These are phyloP conservation scores for Caenorhabditis briggsae DNA, from an alignment of 1,140 invertebrate genomes.

Conservation along the genomic window DNA sequence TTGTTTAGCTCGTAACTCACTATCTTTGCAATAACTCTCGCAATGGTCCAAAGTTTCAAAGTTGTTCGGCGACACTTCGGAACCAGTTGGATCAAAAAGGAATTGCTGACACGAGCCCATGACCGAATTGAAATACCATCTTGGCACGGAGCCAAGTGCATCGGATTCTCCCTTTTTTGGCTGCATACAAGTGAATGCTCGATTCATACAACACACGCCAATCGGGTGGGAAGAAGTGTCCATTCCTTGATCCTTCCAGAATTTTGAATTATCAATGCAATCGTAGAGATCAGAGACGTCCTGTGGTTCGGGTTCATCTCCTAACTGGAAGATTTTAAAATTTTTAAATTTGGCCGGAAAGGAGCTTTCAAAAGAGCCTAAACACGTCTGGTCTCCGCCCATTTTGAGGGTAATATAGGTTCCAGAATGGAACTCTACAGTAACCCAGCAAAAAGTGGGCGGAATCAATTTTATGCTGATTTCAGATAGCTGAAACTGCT, in stretches of 20 bases:
- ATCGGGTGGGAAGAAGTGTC: slow-evolving; percentile 62
- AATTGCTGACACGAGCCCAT: slow-evolving; percentile 75
- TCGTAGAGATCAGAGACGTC: slow-evolving; percentile 76
- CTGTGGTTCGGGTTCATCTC: slow-evolving; percentile 43
- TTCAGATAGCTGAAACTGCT: too few relatives aligned
- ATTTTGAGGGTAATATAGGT: too few relatives aligned
- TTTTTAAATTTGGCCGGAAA: neutral
- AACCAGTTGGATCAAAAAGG: slow-evolving; percentile 66
- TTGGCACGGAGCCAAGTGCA: slow-evolving; percentile 70
- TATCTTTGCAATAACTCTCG: slow-evolving; percentile 73
- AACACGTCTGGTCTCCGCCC: too few relatives aligned
- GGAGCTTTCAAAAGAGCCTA: neutral
- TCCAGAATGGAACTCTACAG: too few relatives aligned
- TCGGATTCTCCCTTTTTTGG: slow-evolving; percentile 73
- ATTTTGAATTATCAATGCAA: slow-evolving; percentile 75
- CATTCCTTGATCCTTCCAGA: slow-evolving; percentile 72
- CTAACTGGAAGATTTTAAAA: slow-evolving; percentile 4
- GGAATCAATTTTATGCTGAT: too few relatives aligned
- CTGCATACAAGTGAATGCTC: slow-evolving; percentile 76
- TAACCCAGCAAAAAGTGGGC: too few relatives aligned
- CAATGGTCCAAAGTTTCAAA: slow-evolving; percentile 76
- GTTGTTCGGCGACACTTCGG: slow-evolving; percentile 75
- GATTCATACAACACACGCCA: slow-evolving; percentile 75
- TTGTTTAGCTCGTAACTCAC: neutral
- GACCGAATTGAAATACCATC: slow-evolving; percentile 76